Evolutionary conservation across 2,113 vertebrate species (phyloP), one percentile per base, ranked within the genome.

Genomic region (Callionymus lyra): DNA sequence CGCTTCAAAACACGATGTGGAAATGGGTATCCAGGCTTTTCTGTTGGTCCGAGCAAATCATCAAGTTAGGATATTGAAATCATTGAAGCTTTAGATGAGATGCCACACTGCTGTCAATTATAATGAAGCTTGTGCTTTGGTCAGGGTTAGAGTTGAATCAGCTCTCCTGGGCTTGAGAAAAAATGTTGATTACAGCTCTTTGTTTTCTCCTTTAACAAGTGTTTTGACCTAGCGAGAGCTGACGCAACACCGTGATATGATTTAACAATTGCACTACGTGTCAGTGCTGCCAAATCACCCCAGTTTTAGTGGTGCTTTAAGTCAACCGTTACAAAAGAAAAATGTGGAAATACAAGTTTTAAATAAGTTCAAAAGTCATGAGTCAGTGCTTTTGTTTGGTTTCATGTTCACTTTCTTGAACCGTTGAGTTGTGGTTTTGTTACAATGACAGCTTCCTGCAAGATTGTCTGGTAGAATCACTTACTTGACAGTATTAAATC

Each of bases 1-100:
- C 48, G 39, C 46, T 61, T 46, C 33, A 45, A 50, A 64, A 72
- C 34, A 41, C 64, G 41, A 50, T 49, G 38, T 50, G 15, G 35
- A 10, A 56, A 53, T 52, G 46, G 47, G 42, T 72, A 64, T 34
- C 42, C 51, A 56, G 52, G 65, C 65, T 55, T 56, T 59, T 59
- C 58, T 50, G n/a, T 2, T 53, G n/a, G n/a, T 34, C 45, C 53
- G 35, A 46, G 41, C 27, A 17, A 9, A 45, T 47, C 45, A 19
- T 16, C 19, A 15, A 55, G 15, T 10, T 21, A 35, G 35, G 19
- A 45, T 59, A 64, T 61, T 54, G 44, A 59, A 57, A 56, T 52
- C 32, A 36, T 46, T 50, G 10, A 42, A 38, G 36, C 35, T 45
- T 34, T 16, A 44, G 31, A 43, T 31, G 41, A 52, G 36, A 14